Percentiles rank a stretch among this genome's conserved stretches.
Conservation (phyloP, 1,140 invertebrate genomes). For the Zaprionus lachaisei region DNA sequence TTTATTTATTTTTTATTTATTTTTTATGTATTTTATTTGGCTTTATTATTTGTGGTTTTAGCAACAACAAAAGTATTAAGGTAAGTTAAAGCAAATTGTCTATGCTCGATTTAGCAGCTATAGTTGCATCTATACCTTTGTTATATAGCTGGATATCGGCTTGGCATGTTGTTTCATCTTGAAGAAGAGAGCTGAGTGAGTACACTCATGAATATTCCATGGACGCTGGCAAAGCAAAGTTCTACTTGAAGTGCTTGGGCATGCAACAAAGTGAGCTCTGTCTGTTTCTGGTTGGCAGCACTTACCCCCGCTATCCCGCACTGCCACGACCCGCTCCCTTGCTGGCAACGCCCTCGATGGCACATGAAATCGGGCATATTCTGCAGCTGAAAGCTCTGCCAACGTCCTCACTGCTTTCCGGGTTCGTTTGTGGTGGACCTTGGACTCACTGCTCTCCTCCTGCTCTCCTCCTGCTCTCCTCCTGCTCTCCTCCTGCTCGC, state of each 20-base stretch:
- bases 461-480: not conserved
- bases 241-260: constrained; percentile 24
- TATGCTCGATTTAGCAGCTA: not conserved
- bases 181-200: not conserved
- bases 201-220: constrained; percentile 39
- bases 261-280: constrained; percentile 34
- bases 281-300: constrained; percentile 4
- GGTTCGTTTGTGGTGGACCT: constrained; percentile 29
- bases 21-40: not conserved
- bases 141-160: not conserved
- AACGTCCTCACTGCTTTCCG: constrained; percentile 36
- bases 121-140: not conserved
- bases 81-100: not conserved
- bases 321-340: not conserved
- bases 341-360: not conserved
- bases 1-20: not conserved
- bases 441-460: not conserved
- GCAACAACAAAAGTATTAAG: not conserved
- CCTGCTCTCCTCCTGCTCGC: not conserved
- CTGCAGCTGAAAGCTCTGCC: constrained; percentile 46
- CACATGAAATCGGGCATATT: constrained; percentile 25
- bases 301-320: not conserved
- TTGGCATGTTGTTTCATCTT: not conserved
- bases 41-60: not conserved
- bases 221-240: constrained; percentile 13